Conservation (phyloP, 2,797 vertebrate genomes). For the Sardinella longiceps region DNA sequence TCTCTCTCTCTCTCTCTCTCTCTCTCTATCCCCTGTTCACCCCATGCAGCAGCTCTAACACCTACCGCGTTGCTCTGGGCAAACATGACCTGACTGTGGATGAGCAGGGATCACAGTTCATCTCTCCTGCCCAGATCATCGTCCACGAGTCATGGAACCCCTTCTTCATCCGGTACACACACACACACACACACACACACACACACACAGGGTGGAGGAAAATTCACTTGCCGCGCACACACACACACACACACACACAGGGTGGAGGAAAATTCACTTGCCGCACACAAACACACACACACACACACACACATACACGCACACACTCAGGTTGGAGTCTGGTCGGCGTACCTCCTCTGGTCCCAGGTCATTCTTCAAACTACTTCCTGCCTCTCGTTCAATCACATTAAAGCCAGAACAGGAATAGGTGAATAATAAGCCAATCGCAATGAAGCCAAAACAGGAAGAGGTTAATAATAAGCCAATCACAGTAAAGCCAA, state of each 20-base stretch:
- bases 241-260: background rate
- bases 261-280: too few relatives aligned
- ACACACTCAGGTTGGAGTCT: too few relatives aligned
- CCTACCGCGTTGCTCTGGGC: conserved; percentile 82
- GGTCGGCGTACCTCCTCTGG: too few relatives aligned
- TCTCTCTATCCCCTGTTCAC: background rate
- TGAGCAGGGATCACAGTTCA: conserved; percentile 66
- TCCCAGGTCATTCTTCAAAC: too few relatives aligned
- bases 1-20: background rate
- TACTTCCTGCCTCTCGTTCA: too few relatives aligned
- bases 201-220: too few relatives aligned
- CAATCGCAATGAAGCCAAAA: too few relatives aligned
- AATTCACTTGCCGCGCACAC: background rate
- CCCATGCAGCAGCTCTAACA: conserved; percentile 61
- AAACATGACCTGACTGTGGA: conserved; percentile 73
- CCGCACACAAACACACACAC: background rate
- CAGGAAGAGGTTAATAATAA: too few relatives aligned
- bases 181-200: background rate
- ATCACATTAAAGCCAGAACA: too few relatives aligned
- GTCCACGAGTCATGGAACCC: conserved; percentile 80
- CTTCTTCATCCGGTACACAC: conserved; percentile 70
- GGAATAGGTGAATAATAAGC: too few relatives aligned
- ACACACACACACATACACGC: background rate
- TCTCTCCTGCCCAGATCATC: conserved; percentile 68
- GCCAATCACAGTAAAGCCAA: too few relatives aligned